These are phyloP conservation scores for Triplophysa siluroides DNA, from an alignment of 2,113 vertebrate genomes.

Conservation along the genomic window DNA sequence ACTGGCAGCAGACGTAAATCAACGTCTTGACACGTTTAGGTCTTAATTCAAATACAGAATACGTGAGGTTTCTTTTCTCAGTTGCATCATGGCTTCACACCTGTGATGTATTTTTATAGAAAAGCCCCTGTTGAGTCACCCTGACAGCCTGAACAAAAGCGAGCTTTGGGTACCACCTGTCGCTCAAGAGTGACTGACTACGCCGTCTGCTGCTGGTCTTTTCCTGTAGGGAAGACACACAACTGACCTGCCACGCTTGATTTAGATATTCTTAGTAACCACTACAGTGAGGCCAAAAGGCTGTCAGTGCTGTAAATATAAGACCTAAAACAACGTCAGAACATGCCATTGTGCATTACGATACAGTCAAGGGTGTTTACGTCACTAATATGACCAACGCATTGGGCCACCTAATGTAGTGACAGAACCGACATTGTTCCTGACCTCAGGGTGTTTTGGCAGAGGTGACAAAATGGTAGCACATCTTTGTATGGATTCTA, in stretches of 20 bases:
- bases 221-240: constrained; percentile 29
- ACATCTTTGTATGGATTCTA: constrained; percentile 9
- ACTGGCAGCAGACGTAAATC: background rate
- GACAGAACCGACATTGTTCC: constrained; percentile 36
- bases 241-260: constrained; percentile 35
- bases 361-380: constrained; percentile 23
- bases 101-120: constrained; percentile 50
- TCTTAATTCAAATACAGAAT: background rate
- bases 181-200: constrained; percentile 55
- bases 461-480: constrained; percentile 45
- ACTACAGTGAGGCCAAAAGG: constrained; percentile 28
- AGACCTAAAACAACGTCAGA: constrained; percentile 28
- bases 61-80: background rate
- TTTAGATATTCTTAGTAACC: constrained; percentile 42
- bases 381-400: constrained; percentile 22
- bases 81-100: constrained; percentile 8
- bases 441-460: constrained; percentile 26
- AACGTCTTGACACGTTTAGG: background rate
- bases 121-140: constrained; percentile 19
- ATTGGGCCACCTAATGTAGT: constrained; percentile 24
- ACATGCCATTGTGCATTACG: constrained; percentile 1
- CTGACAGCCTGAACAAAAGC: background rate
- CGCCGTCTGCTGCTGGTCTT: constrained; percentile 48
- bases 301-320: constrained; percentile 20
- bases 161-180: constrained; percentile 55